Base-by-base conservation (phyloP, 2,888 invertebrate species). In the Mythimna loreyi region DNA sequence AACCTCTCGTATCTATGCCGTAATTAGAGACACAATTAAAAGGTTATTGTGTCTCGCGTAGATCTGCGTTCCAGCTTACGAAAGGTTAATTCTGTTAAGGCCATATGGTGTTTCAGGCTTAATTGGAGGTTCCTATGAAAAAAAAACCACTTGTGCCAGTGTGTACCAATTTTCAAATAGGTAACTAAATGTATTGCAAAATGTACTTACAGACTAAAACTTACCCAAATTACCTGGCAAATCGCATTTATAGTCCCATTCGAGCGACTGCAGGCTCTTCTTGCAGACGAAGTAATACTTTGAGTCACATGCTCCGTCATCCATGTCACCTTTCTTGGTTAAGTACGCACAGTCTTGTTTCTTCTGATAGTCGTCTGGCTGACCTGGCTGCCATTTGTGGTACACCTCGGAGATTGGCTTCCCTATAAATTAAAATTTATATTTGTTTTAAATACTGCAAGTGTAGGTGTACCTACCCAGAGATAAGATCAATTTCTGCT, bases 251-350 rank as follows among this genome's bases (percentile, higher is more conserved):
- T 73, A 52, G 59, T 93, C 93, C 94, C 94, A 94, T 9, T 91
- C 83, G 13, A 93, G 57, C 0, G 85, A 78, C 4, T 74, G 69
- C 0, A 91, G 81, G 1, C 85, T 85, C 72, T 93, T 95, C 81
- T 92, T 94, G 83, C 94, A 95, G 8, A 94, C 87, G 69, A 91
- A 95, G 0, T 91, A 86, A 49, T 73, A 85, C 13, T 75, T 85
- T 11, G 72, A 73, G 3, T 75, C 67, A 63, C 94, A 95, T 1
- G 63, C 53, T 16, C 86, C 88, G 36, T 94, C 94, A 50, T 92
- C 90, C 30, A 93, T 75, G 3, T 73, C 80, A 0, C 89, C 89
- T 2, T 87, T 86, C 30, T 4, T 45, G 1, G 78, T 73, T 16
- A 60, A 67, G 57, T 92, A 40, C 16, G 89, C 75, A 64, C 94